Evolutionary conservation across 2,113 vertebrate genomes (phyloP).

Genomic region (Triplophysa rosa): DNA sequence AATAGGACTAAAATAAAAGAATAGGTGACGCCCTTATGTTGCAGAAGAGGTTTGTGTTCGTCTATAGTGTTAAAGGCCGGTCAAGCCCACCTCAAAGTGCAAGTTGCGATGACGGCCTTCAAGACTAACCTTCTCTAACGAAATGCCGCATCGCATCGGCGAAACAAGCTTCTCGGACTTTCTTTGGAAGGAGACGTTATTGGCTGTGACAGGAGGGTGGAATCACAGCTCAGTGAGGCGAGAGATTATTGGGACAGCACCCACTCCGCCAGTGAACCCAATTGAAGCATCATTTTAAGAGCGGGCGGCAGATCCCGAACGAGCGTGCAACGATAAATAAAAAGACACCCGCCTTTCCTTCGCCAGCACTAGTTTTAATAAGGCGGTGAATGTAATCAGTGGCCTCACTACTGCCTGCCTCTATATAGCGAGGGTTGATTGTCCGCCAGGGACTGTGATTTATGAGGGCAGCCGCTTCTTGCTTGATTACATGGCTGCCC

Average conservation of each 20-base stretch:
- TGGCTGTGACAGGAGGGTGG: constrained; percentile 47
- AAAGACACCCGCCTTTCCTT: constrained; percentile 42
- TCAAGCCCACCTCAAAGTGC: constrained; percentile 52
- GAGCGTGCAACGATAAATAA: constrained; percentile 17
- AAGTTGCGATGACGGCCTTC: constrained; percentile 66
- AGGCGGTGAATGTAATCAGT: constrained; percentile 66
- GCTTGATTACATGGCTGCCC: constrained; percentile 67
- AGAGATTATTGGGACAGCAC: constrained; percentile 33
- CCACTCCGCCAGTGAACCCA: constrained; percentile 32
- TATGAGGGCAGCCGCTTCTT: constrained; percentile 62
- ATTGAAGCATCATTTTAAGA: constrained; percentile 30
- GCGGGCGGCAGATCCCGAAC: background rate
- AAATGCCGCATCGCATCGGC: constrained; percentile 65
- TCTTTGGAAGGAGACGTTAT: constrained; percentile 27
- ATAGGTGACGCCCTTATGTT: too few relatives aligned
- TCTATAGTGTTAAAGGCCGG: background rate
- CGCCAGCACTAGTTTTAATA: constrained; percentile 48
- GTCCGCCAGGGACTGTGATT: constrained; percentile 62
- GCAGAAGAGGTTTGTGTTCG: background rate
- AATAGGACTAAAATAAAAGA: too few relatives aligned
- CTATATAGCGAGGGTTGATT: constrained; percentile 60
- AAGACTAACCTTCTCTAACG: constrained; percentile 68
- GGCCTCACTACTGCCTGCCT: constrained; percentile 56
- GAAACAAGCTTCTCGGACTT: constrained; percentile 13
- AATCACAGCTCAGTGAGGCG: constrained; percentile 24